These are phyloP conservation scores for Sceloporus tristichus DNA, from an alignment of 2,113 vertebrate genomes.

Conservation along the genomic window DNA sequence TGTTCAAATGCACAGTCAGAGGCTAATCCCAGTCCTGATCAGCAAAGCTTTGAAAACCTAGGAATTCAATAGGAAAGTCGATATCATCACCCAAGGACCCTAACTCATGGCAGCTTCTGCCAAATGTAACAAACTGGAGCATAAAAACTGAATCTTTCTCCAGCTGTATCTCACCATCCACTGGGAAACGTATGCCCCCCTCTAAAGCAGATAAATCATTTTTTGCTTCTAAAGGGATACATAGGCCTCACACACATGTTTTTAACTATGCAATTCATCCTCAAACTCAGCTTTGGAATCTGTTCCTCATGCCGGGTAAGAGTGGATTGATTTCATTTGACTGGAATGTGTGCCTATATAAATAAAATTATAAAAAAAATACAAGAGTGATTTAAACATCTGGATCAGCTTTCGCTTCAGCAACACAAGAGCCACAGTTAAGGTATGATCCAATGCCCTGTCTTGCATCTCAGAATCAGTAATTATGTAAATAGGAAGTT, in stretches of 20 bases:
- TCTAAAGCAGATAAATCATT: constrained; percentile 23
- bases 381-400: not conserved
- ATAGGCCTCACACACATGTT: not conserved
- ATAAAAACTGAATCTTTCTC: not conserved
- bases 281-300: not conserved
- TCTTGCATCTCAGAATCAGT: not conserved
- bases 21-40: constrained; percentile 24
- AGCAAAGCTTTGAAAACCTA: not conserved
- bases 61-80: constrained; percentile 15
- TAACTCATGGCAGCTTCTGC: not conserved
- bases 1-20: constrained; percentile 46
- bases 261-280: not conserved
- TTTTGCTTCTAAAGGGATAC: not conserved
- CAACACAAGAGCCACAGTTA: not conserved
- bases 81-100: not conserved
- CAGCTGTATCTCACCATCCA: constrained; percentile 1
- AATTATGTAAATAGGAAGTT: not conserved
- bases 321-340: not conserved
- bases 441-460: not conserved
- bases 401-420: not conserved
- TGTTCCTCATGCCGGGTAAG: not conserved
- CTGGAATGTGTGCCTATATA: not conserved
- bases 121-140: not conserved
- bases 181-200: not conserved
- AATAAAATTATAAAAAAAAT: not conserved